Evolutionary conservation across 2,888 invertebrate species (phyloP).

Genomic region (Biston stratarius): DNA sequence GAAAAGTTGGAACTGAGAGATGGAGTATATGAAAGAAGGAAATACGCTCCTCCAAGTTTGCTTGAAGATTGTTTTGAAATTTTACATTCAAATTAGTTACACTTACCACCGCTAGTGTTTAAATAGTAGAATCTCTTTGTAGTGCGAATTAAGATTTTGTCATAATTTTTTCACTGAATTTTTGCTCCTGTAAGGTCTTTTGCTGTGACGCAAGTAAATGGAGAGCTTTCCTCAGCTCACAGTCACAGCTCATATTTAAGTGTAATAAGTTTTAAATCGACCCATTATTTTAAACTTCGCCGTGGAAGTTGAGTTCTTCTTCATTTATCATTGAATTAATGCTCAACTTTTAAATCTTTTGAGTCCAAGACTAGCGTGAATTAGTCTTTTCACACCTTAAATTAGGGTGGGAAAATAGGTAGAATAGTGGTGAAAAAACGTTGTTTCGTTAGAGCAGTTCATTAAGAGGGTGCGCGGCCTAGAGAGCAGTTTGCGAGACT

Average conservation of each 20-base stretch:
- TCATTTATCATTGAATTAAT: conserved; percentile 33
- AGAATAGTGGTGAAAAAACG: conserved; percentile 69
- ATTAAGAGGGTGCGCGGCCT: conserved; percentile 73
- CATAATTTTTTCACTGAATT: conserved; percentile 2
- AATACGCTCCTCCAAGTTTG: conserved; percentile 61
- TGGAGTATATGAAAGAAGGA: conserved; percentile 60
- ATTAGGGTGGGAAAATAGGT: conserved; percentile 40
- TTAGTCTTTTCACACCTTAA: conserved; percentile 37
- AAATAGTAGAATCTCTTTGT: conserved; percentile 29
- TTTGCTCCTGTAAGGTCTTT: neutral
- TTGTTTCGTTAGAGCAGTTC: conserved; percentile 77
- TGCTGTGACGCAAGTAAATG: conserved; percentile 15
- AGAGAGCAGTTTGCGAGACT: conserved; percentile 71
- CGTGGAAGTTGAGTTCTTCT: conserved; percentile 28
- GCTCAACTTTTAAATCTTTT: conserved; percentile 22
- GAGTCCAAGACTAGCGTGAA: conserved; percentile 21
- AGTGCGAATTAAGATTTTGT: conserved; percentile 21
- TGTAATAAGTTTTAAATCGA: conserved; percentile 34
- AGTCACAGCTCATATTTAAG: conserved; percentile 23
- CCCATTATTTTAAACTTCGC: conserved; percentile 29
- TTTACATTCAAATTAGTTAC: conserved; percentile 59
- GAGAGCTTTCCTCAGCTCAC: conserved; percentile 21
- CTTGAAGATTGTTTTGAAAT: conserved; percentile 60
- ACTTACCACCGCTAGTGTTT: conserved; percentile 30
- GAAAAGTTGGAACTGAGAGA: conserved; percentile 66